phyloP scores from a whole-genome alignment of 64 coral and sea anemone genomes.

The Stichodactyla mertensii region DNA sequence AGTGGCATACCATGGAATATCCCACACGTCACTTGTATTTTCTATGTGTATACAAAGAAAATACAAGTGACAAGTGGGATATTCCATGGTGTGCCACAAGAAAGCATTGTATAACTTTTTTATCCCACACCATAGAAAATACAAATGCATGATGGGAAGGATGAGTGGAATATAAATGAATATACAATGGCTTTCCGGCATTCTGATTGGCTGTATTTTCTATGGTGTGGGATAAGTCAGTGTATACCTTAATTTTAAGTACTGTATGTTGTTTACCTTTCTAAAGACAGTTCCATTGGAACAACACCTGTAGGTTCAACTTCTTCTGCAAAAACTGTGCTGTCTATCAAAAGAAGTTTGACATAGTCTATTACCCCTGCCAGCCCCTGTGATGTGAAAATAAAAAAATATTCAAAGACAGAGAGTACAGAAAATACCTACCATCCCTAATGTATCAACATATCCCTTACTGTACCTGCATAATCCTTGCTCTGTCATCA shows the following conservation, averaged over 20 bases:
- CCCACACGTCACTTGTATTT: too few species aligned
- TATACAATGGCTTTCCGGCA: too few species aligned
- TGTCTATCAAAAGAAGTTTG: constrained; percentile 88
- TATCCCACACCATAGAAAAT: too few species aligned
- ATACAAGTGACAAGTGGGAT: too few species aligned
- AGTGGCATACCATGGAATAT: too few species aligned
- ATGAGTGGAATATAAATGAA: too few species aligned
- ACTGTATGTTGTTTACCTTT: constrained; percentile 50
- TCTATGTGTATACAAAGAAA: too few species aligned
- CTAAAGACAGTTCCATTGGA: constrained; percentile 93
- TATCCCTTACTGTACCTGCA: constrained; percentile 26
- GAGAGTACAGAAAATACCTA: too few species aligned
- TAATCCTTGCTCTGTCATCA: constrained; percentile 62
- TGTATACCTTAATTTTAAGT: neutral
- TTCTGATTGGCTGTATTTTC: too few species aligned
- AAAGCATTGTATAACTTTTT: too few species aligned
- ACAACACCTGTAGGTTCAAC: constrained; percentile 94
- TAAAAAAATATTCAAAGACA: neutral
- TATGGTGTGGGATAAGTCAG: neutral
- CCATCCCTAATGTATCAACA: neutral
- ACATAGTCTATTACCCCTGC: constrained; percentile 93
- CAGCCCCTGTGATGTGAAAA: constrained; percentile 36
- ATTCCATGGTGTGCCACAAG: too few species aligned
- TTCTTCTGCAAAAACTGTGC: constrained; percentile 93
- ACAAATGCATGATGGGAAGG: too few species aligned